Evolutionary conservation across 2,888 invertebrate genomes (phyloP), one percentile per base, ranked within the genome.

Genomic region (Gnatocerus cornutus): DNA sequence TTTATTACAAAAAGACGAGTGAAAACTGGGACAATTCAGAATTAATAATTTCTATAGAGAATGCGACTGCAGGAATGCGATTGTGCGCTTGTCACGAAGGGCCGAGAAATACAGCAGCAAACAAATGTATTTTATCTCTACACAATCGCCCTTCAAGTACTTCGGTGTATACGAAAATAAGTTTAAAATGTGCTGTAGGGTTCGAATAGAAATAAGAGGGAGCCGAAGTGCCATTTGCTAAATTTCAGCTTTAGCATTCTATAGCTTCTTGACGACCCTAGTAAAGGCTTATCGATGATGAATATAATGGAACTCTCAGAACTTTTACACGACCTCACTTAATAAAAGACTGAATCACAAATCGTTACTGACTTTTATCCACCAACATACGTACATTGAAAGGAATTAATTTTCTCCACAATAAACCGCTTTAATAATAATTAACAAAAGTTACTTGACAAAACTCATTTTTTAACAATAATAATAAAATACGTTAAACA

Each of bases 301-400:
- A 69, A 63, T 59, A 64, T 69, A 69, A 69, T 69, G 63, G 68
- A 55, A 68, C 62, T 46, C 62, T 63, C 53, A 30, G 39, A 69
- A 69, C 58, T 69, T 64, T 58, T 69, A 43, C 39, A 48, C 45
- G 52, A 43, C 33, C 58, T 46, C 56, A 41, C 64, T 58, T 64
- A 64, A 69, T 69, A 55, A 58, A 46, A 21, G 48, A 58, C 46
- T 48, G 39, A 68, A 58, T 64, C 69, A 64, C 63, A 53, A 62
- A 64, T 63, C 52, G 29, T 63, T 50, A 52, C 50, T 9, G 9
- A 29, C 39, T 59, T 14, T 14, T 16, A 14, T 6, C 48, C 10
- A 50, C n/a, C 48, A 33, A 16, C 53, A 53, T 16, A 37, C 13
- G 37, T 53, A 14, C 14, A 13, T 12, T 52, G 3, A 12, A 52